Evolutionary conservation across 2,113 vertebrate species (phyloP).

Genomic region (Panthera uncia): DNA sequence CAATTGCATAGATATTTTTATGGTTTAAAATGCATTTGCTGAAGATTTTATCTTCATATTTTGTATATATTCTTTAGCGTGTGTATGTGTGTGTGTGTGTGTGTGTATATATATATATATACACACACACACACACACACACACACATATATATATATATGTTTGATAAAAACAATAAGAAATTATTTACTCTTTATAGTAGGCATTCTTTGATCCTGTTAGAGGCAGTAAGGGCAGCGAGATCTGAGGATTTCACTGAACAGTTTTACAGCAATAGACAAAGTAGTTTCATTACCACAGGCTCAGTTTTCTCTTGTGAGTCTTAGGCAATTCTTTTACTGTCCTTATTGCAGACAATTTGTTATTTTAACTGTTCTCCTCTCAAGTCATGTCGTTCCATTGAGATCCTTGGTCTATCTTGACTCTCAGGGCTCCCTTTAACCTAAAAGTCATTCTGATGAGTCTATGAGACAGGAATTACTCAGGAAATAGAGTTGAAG

Average conservation of each 20-base stretch:
- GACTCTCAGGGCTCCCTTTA: conserved; percentile 51
- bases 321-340: conserved; percentile 36
- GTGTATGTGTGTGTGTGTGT: too few species aligned
- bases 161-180: conserved; percentile 5
- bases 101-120: fast-evolving
- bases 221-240: not conserved
- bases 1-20: not conserved
- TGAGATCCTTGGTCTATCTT: not conserved
- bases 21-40: not conserved
- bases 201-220: not conserved
- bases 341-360: conserved; percentile 55
- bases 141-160: not conserved
- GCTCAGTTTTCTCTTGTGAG: conserved; percentile 49
- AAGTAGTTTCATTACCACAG: conserved; percentile 66
- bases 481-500: conserved; percentile 65
- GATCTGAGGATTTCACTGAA: conserved; percentile 19
- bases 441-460: conserved; percentile 17
- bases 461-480: not conserved
- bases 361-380: conserved; percentile 50
- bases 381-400: not conserved
- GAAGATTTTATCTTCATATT: not conserved
- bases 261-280: conserved; percentile 49
- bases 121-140: too few species aligned
- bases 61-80: not conserved
- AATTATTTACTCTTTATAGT: not conserved